These are phyloP conservation scores for Watsonalla cultraria DNA, from an alignment of 2,888 invertebrate genomes.

Conservation along the genomic window DNA sequence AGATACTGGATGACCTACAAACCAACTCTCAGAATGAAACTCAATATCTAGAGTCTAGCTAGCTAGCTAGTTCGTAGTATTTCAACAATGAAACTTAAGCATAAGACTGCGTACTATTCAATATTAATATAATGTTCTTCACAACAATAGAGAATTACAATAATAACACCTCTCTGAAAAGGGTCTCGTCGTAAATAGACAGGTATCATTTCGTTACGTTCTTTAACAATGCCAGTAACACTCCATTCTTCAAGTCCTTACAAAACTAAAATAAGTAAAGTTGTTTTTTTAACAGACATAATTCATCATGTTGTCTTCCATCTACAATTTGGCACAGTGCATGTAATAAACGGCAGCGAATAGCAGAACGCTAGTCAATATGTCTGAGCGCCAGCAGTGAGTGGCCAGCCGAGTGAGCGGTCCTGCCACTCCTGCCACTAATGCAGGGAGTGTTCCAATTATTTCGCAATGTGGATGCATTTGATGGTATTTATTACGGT, in stretches of 20 bases:
- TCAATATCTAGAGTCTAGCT: too few relatives aligned
- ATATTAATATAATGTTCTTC: too few relatives aligned
- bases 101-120: too few relatives aligned
- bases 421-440: not conserved
- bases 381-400: not conserved
- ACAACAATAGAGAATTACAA: not conserved
- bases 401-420: not conserved
- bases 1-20: too few relatives aligned
- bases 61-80: too few relatives aligned
- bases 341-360: not conserved
- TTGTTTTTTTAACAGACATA: not conserved
- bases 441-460: not conserved
- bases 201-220: not conserved
- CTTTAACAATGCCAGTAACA: not conserved
- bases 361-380: not conserved
- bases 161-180: not conserved
- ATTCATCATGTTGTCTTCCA: not conserved
- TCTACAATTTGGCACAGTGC: not conserved
- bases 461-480: slow-evolving; percentile 1
- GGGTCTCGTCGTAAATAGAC: not conserved
- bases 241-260: not conserved
- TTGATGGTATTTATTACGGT: not conserved
- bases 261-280: not conserved
- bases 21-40: too few relatives aligned
- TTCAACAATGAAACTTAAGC: too few relatives aligned